Evolutionary conservation across 2,888 invertebrate genomes (phyloP), one percentile per base, ranked within the genome.

Genomic region (Platycnemis pennipes): DNA sequence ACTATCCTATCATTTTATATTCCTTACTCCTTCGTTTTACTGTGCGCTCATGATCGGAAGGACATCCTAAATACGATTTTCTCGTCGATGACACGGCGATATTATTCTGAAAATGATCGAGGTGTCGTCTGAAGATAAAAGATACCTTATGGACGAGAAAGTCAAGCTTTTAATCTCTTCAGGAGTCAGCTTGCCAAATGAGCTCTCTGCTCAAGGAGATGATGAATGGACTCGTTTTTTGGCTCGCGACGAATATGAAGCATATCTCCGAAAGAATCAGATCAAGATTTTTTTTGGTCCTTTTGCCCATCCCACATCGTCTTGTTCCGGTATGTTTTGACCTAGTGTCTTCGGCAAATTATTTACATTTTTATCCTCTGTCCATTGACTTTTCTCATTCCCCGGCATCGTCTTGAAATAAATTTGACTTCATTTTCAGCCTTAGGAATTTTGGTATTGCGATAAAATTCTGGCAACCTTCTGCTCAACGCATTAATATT

Each of bases 211-310:
- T 77, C 31, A 37, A 77, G 31, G 77, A 37, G 37, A 77, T 77
- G 77, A 77, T 77, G 77, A 77, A 77, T 77, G 77, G 77, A 37
- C 77, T 37, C 37, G 77, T 77, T 77, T 77, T 37, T 77, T 77
- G 77, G 77, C 77, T 37, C 2, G 31, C 31, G 77, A 77, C 77
- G 37, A 77, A 8, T 63, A 2, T 31, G 77, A 37, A 37, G 13
- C 11, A 37, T 77, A 77, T 77, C 77, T 77, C 77, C 37, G 37
- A 77, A 77, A 77, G 77, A 77, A 77, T 77, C 26, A 31, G 77
- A 77, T 13, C 77, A 37, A 77, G 77, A 77, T 37, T 77, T 63
- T 63, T n/a, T n/a, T 63, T n/a, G 11, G 22, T 77, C 37, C 77
- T 37, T 77, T 63, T 77, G 0, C 77, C 77, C 37, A 77, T 37